Base-by-base conservation (phyloP, 2,888 invertebrate genomes). In the Hemithea aestivaria region DNA sequence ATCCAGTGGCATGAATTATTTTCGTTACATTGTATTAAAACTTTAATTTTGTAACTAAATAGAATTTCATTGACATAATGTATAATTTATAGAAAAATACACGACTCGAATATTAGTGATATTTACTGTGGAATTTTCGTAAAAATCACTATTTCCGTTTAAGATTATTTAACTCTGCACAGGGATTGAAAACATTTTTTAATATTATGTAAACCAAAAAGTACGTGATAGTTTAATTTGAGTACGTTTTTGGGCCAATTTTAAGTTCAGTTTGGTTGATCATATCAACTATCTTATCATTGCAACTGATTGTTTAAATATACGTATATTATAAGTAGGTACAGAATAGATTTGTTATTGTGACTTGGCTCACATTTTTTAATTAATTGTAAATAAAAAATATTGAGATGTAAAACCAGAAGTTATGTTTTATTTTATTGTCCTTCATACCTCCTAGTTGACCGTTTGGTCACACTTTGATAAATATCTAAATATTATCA, bases 361-460 rank as follows among this genome's bases (percentile, higher is more conserved):
- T 71, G 73, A 62, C 62, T 50, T 47, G 51, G 51, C 53, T 73
- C 71, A 68, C 66, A 55, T 66, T 70, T 73, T 75, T 71, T 76
- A 73, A 75, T 70, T 71, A 75, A 75, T 76, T 78, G 74, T 76
- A 74, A 73, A 76, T 75, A 76, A 75, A 74, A 66, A 64, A 48
- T 67, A 71, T 66, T 69, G 66, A 68, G 53, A 70, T 56, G 56
- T 40, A 46, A 31, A 10, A 10, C 10, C 4, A 11, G 12, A 32
- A 7, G 24, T 45, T 51, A 49, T 48, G 40, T 53, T 57, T 56
- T 52, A 38, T 41, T 47, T 33, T 9, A 24, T 8, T 24, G 9
- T 8, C n/a, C n/a, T n/a, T n/a, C n/a, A n/a, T n/a, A n/a, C n/a
- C n/a, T n/a, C n/a, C n/a, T n/a, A n/a, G n/a, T n/a, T n/a, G n/a